Evolutionary conservation across 2,113 vertebrate species (phyloP), one percentile per base, ranked within the genome.

Genomic region (Coryphaenoides rupestris): DNA sequence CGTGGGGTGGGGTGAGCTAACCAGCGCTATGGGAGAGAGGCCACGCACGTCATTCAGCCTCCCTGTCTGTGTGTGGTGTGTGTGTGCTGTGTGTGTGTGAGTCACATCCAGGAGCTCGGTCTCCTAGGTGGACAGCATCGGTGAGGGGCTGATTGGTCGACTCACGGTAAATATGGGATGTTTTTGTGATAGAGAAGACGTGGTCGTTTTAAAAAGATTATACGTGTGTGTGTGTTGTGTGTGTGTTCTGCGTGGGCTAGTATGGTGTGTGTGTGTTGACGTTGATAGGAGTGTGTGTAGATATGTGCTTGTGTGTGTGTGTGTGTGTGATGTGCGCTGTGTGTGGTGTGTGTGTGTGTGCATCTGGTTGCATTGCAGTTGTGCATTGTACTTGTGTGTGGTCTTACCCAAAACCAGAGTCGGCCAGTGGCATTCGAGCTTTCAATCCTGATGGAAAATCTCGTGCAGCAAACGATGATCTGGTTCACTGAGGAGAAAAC

Each of bases 391-490:
- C 53, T 17, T 56, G 63, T 71, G 45, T 71, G 58, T 23, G 40
- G 65, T 85, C 94, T 93, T 91, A 98, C 97, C 97, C 88, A 99
- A 89, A 86, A 99, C 94, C 87, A 99, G n/a, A n/a, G n/a, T n/a
- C n/a, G n/a, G n/a, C n/a, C n/a, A n/a, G n/a, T n/a, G n/a, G n/a
- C n/a, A n/a, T n/a, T n/a, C n/a, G n/a, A n/a, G n/a, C n/a, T n/a
- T n/a, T n/a, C n/a, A n/a, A n/a, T n/a, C n/a, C n/a, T n/a, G n/a
- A n/a, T n/a, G n/a, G n/a, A n/a, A n/a, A n/a, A n/a, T n/a, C n/a
- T n/a, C n/a, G n/a, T n/a, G n/a, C n/a, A n/a, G n/a, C n/a, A n/a
- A n/a, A n/a, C n/a, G n/a, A n/a, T n/a, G n/a, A n/a, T n/a, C n/a
- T n/a, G n/a, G n/a, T n/a, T n/a, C n/a, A n/a, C n/a, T n/a, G n/a